A percentile compares a stretch with the other conserved stretches of the same genome.
These are phyloP conservation scores for Semicossyphus pulcher DNA, from an alignment of 2,113 vertebrate genomes.

Conservation along the genomic window DNA sequence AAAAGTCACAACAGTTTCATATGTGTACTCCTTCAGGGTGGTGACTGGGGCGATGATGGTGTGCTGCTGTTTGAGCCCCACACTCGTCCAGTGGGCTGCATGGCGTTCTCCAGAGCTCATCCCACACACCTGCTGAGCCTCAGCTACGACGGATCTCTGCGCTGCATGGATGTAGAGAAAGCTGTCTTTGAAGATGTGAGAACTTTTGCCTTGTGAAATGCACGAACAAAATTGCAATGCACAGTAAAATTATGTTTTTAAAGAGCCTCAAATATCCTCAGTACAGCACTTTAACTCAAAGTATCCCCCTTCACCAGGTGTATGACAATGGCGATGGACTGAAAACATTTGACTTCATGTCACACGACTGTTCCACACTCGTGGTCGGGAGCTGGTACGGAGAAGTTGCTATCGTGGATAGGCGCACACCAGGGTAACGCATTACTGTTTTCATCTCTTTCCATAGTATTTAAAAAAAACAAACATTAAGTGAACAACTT, in stretches of 20 bases:
- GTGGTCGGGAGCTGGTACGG: slow-evolving; percentile 84
- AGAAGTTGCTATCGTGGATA: slow-evolving; percentile 85
- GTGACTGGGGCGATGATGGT: slow-evolving; percentile 76
- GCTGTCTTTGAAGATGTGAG: slow-evolving; percentile 89
- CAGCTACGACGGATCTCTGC: slow-evolving; percentile 86
- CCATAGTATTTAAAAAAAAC: not conserved
- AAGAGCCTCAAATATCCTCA: too few relatives aligned
- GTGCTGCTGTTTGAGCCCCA: slow-evolving; percentile 84
- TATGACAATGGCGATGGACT: slow-evolving; percentile 78
- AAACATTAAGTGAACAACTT: not conserved
- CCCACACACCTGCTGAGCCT: slow-evolving; percentile 87
- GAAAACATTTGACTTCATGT: slow-evolving; percentile 90
- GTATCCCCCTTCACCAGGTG: slow-evolving; percentile 73
- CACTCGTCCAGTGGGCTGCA: slow-evolving; percentile 74
- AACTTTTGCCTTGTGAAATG: too few relatives aligned
- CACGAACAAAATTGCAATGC: too few relatives aligned
- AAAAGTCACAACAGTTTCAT: too few relatives aligned
- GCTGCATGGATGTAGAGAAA: slow-evolving; percentile 87
- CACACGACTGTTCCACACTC: slow-evolving; percentile 79
- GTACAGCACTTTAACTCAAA: not conserved
- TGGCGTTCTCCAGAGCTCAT: slow-evolving; percentile 86
- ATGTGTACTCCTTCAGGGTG: too few relatives aligned
- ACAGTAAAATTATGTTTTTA: too few relatives aligned
- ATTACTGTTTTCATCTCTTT: not conserved
- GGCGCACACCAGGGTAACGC: slow-evolving; percentile 81